Conservation (phyloP, 2,113 vertebrate genomes). For the Lontra canadensis region DNA sequence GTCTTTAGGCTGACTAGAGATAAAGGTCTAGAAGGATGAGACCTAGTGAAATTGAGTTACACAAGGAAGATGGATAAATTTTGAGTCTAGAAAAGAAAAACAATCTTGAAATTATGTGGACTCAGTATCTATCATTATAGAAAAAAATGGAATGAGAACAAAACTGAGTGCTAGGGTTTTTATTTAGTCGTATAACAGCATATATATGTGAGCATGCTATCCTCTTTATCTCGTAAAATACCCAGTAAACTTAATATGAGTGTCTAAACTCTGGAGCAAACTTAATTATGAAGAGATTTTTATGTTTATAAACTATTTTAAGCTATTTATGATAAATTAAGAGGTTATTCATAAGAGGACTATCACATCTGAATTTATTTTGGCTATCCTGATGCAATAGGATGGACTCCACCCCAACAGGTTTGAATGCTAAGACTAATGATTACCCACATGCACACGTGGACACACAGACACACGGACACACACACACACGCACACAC, state of each 20-base stretch:
- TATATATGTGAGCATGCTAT: not conserved
- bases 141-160: not conserved
- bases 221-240: not conserved
- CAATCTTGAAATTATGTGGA: not conserved
- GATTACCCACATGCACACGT: no score
- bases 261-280: not conserved
- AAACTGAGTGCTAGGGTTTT: not conserved
- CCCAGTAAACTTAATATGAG: not conserved
- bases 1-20: not conserved
- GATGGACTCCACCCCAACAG: not conserved
- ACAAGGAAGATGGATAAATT: not conserved
- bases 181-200: not conserved
- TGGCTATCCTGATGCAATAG: not conserved
- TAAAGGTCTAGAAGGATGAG: not conserved
- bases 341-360: not conserved
- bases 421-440: not conserved
- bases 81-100: not conserved
- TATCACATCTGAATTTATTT: not conserved
- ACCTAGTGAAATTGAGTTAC: not conserved
- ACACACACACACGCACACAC: accelerated
- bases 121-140: not conserved
- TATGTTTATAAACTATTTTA: not conserved
- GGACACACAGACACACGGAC: not conserved
- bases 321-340: not conserved
- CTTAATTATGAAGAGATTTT: not conserved